Percentiles rank a stretch among this genome's conserved stretches.
Conservation (phyloP, 2,888 invertebrate species). For the Gymnosoma rotundatum region DNA sequence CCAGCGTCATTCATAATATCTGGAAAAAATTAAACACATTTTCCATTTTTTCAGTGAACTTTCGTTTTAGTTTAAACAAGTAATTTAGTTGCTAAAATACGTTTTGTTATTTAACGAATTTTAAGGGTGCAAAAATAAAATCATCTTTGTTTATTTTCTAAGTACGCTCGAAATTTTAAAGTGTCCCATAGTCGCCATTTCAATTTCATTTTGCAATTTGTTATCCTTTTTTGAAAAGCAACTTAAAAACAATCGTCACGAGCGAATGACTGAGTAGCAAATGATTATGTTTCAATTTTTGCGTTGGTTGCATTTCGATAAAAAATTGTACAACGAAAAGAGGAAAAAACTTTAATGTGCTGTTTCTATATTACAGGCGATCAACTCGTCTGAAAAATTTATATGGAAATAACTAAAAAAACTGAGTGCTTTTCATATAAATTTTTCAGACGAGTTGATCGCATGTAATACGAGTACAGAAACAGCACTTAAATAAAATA, state of each 20-base stretch:
- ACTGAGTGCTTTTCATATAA: too few species aligned
- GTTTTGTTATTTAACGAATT: conserved; percentile 6
- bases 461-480: too few species aligned
- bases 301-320: conserved; percentile 25
- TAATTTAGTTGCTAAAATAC: conserved; percentile 26
- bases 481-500: background rate
- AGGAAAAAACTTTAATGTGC: too few species aligned
- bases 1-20: too few species aligned
- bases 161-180: conserved; percentile 57
- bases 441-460: too few species aligned
- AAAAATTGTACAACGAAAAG: conserved; percentile 1
- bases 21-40: background rate
- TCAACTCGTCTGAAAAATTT: too few species aligned
- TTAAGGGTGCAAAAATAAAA: background rate
- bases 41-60: conserved; percentile 23
- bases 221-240: conserved; percentile 42
- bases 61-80: conserved; percentile 47
- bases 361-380: too few species aligned
- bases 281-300: conserved; percentile 55
- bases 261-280: conserved; percentile 30
- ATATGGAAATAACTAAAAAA: too few species aligned
- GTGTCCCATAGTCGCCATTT: conserved; percentile 58
- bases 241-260: conserved; percentile 49
- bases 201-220: conserved; percentile 58
- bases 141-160: conserved; percentile 34